Conservation (phyloP, 2,888 invertebrate species). For the Luperina nickerlii region DNA sequence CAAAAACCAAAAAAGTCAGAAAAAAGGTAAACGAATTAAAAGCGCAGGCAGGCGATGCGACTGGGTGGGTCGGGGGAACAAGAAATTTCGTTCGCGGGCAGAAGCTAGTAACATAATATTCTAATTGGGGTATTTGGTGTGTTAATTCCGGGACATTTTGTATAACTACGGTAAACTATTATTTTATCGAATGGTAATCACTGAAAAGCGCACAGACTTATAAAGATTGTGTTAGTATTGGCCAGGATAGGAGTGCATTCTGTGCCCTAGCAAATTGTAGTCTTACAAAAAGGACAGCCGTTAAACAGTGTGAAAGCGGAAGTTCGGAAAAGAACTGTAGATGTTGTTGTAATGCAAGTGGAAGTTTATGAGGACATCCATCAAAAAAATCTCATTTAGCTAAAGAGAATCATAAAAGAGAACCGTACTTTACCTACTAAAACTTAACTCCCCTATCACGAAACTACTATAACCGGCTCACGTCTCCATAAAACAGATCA, state of each 20-base stretch:
- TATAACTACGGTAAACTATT: not conserved
- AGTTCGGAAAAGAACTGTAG: not conserved
- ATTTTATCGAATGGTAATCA: not conserved
- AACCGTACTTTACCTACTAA: slow-evolving; percentile 37
- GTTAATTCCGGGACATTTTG: too few relatives aligned
- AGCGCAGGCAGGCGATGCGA: too few relatives aligned
- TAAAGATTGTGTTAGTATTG: not conserved
- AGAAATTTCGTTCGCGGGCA: too few relatives aligned
- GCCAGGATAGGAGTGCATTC: not conserved
- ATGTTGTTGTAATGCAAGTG: not conserved
- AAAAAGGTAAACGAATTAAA: too few relatives aligned
- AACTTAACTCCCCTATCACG: slow-evolving; percentile 49
- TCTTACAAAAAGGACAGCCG: not conserved
- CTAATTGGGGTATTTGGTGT: too few relatives aligned
- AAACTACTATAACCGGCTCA: slow-evolving; percentile 49
- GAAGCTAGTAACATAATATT: too few relatives aligned
- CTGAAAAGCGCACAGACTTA: not conserved
- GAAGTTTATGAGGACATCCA: slow-evolving; percentile 16
- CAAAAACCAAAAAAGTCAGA: too few relatives aligned
- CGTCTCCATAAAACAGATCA: slow-evolving; percentile 52
- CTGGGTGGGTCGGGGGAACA: too few relatives aligned
- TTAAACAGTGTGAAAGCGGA: not conserved
- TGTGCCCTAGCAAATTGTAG: not conserved
- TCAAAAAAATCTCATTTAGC: slow-evolving; percentile 33
- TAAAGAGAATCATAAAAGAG: slow-evolving; percentile 11